A percentile compares a stretch with the other conserved stretches of the same genome.
These are phyloP conservation scores for Andrena bicolor DNA, from an alignment of 2,888 invertebrate genomes.

Conservation along the genomic window DNA sequence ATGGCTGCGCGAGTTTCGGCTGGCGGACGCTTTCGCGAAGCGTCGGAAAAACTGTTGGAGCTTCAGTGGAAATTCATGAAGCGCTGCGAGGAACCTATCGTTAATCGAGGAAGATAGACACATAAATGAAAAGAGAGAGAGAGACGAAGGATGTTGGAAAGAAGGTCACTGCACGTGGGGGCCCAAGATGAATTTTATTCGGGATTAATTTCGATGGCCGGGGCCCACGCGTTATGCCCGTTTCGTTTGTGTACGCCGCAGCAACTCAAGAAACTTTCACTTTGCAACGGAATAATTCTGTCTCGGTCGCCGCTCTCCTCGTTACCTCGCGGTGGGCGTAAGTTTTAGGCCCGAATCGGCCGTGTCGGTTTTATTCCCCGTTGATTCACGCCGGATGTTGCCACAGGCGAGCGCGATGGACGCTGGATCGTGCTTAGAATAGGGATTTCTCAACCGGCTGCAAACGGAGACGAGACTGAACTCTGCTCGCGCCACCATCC, in stretches of 20 bases:
- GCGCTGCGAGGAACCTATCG: too few relatives aligned
- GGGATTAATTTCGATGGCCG: conserved; percentile 17
- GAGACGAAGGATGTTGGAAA: neutral
- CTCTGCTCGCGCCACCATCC: conserved; percentile 19
- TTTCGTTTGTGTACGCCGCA: conserved; percentile 51
- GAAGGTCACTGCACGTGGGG: neutral
- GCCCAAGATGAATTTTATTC: neutral
- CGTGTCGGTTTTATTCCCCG: conserved; percentile 78
- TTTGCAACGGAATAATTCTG: conserved; percentile 76
- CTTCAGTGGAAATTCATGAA: too few relatives aligned
- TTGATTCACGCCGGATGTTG: conserved; percentile 85
- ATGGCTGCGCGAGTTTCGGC: conserved; percentile 46
- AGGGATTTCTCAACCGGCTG: conserved; percentile 69
- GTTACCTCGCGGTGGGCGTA: conserved; percentile 72
- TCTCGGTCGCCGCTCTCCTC: conserved; percentile 75
- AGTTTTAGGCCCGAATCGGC: conserved; percentile 73
- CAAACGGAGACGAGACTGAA: conserved; percentile 27
- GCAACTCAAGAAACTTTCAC: conserved; percentile 74
- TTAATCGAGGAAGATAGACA: too few relatives aligned
- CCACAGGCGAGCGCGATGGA: conserved; percentile 76
- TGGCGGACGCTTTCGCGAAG: neutral
- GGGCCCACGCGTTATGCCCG: conserved; percentile 57
- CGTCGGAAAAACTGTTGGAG: neutral
- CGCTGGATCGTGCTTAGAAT: conserved; percentile 76
- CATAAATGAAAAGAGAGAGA: neutral